These are phyloP conservation scores for Potamilus streckersoni DNA, from an alignment of 1,140 invertebrate genomes.

Conservation along the genomic window DNA sequence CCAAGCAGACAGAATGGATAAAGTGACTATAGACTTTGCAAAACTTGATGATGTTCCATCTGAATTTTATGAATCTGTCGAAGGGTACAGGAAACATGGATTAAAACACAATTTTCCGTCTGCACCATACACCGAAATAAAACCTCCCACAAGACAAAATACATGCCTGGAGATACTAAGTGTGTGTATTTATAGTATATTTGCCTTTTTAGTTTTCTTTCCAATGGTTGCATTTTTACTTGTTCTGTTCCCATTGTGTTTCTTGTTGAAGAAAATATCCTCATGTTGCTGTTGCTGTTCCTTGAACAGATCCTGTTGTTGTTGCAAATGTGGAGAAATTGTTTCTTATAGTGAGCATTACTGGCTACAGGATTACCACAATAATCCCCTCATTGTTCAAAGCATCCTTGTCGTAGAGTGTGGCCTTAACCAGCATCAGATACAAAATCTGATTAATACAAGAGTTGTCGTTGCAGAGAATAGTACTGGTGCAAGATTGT, in stretches of 20 bases:
- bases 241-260: slow-evolving; percentile 26
- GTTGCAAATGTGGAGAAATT: slow-evolving; percentile 20
- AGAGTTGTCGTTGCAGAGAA: slow-evolving; percentile 19
- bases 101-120: slow-evolving; percentile 22
- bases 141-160: slow-evolving; percentile 21
- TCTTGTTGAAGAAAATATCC: slow-evolving; percentile 13
- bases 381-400: slow-evolving; percentile 17
- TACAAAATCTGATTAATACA: slow-evolving; percentile 24
- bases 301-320: slow-evolving; percentile 6
- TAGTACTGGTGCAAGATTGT: slow-evolving; percentile 16
- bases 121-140: slow-evolving; percentile 14
- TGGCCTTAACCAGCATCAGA: slow-evolving; percentile 16
- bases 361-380: slow-evolving; percentile 22
- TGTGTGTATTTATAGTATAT: slow-evolving; percentile 6
- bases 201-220: slow-evolving; percentile 25
- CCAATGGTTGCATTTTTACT: slow-evolving; percentile 14
- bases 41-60: slow-evolving; percentile 24
- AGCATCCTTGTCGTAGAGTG: slow-evolving; percentile 27
- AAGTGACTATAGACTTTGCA: slow-evolving; percentile 20
- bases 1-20: slow-evolving; percentile 7
- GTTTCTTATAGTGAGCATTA: slow-evolving; percentile 21
- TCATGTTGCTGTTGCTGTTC: slow-evolving; percentile 29
- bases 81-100: slow-evolving; percentile 31
- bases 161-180: slow-evolving; percentile 9
- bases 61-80: slow-evolving; percentile 6